Conservation (phyloP, 2,797 vertebrate genomes). For the Psittacula echo region DNA sequence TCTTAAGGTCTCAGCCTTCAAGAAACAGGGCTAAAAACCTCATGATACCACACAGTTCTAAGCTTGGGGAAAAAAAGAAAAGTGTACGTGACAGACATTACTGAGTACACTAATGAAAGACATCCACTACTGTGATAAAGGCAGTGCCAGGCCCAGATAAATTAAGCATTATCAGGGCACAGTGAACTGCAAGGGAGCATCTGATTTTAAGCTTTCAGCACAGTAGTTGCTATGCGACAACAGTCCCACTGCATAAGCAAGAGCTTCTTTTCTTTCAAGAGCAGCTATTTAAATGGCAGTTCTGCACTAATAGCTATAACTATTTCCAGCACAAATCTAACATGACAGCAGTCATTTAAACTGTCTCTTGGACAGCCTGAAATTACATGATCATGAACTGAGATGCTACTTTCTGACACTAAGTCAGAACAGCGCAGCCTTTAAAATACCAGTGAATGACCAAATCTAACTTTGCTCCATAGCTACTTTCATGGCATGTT, state of each 20-base stretch:
- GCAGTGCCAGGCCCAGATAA: slow-evolving; percentile 2
- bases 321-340: slow-evolving; percentile 32
- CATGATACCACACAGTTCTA: not conserved
- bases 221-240: slow-evolving; percentile 62
- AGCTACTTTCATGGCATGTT: not conserved
- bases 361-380: slow-evolving; percentile 29
- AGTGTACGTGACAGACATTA: not conserved
- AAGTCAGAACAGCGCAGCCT: not conserved
- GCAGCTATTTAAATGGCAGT: slow-evolving; percentile 11
- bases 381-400: not conserved
- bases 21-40: not conserved
- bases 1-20: not conserved
- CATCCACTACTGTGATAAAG: not conserved
- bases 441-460: not conserved
- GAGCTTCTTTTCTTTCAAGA: slow-evolving; percentile 20
- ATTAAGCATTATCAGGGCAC: slow-evolving; percentile 39
- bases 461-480: not conserved
- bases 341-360: slow-evolving; percentile 38
- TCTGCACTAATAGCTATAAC: slow-evolving; percentile 19
- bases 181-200: slow-evolving; percentile 37
- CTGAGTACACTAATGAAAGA: not conserved
- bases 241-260: slow-evolving; percentile 31
- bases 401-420: not conserved
- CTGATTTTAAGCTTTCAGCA: slow-evolving; percentile 52
- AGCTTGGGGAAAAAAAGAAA: not conserved